These are phyloP conservation scores for Liposcelis brunnea DNA, from an alignment of 2,888 invertebrate genomes.

Conservation along the genomic window DNA sequence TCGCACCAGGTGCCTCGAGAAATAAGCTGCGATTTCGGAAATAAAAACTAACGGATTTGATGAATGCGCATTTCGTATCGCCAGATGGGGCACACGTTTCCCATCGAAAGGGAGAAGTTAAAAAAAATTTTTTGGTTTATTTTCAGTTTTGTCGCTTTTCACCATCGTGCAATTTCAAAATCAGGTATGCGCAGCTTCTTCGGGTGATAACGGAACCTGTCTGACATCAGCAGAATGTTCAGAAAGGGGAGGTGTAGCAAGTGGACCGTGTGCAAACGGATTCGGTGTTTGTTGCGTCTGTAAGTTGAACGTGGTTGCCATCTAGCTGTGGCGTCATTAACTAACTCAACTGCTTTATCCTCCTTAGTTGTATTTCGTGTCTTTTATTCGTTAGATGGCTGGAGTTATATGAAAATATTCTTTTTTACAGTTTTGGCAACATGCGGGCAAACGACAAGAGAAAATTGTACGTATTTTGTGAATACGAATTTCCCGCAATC, in stretches of 20 bases:
- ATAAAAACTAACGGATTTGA: too few species aligned
- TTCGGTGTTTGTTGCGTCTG: slow-evolving; percentile 61
- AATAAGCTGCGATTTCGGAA: slow-evolving; percentile 10
- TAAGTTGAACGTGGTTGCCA: slow-evolving; percentile 28
- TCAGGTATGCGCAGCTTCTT: slow-evolving; percentile 52
- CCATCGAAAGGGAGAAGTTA: slow-evolving; percentile 17
- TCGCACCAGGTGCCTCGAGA: not conserved
- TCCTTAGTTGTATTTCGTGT: too few species aligned
- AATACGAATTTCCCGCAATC: slow-evolving; percentile 61
- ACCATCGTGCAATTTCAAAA: slow-evolving; percentile 63
- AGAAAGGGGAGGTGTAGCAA: slow-evolving; percentile 50
- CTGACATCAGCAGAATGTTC: slow-evolving; percentile 53
- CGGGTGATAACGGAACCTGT: slow-evolving; percentile 70
- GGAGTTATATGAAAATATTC: not conserved
- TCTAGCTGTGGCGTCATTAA: too few species aligned
- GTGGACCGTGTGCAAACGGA: slow-evolving; percentile 63
- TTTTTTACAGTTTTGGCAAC: slow-evolving; percentile 47
- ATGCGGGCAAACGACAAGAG: slow-evolving; percentile 58
- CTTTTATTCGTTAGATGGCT: too few species aligned
- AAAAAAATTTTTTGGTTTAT: not conserved
- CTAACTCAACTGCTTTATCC: too few species aligned
- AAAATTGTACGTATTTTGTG: slow-evolving; percentile 76
- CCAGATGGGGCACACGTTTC: slow-evolving; percentile 10
- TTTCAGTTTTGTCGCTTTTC: slow-evolving; percentile 58
- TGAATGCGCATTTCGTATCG: too few species aligned